These are phyloP conservation scores for Coreoperca whiteheadi DNA, from an alignment of 2,113 vertebrate genomes.

Conservation along the genomic window DNA sequence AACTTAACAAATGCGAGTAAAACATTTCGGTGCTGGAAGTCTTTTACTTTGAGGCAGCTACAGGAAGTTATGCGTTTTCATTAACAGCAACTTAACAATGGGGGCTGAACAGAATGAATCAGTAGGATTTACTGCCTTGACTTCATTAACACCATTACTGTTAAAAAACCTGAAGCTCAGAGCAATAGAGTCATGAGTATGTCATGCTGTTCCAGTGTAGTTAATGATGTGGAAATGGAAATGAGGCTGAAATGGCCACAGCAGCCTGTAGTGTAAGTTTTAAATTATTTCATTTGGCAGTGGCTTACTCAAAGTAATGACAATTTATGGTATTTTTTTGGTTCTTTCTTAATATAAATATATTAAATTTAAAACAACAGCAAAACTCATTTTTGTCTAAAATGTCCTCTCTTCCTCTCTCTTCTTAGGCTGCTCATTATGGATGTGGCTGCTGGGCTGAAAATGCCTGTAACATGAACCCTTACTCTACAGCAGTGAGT, in stretches of 20 bases:
- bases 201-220: neutral
- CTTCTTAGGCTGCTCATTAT: slow-evolving; percentile 95
- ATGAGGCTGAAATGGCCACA: neutral
- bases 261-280: neutral
- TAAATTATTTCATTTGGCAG: neutral
- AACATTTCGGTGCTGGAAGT: neutral
- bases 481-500: slow-evolving; percentile 99
- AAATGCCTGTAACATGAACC: slow-evolving; percentile 91
- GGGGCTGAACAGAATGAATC: slow-evolving; percentile 31
- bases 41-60: slow-evolving; percentile 22
- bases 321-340: neutral
- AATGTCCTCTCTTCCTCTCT: slow-evolving; percentile 34
- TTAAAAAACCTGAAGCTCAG: slow-evolving; percentile 8
- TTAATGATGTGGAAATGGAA: slow-evolving; percentile 33
- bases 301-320: neutral
- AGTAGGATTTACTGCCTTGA: slow-evolving; percentile 36
- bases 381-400: slow-evolving; percentile 2
- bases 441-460: slow-evolving; percentile 99
- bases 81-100: slow-evolving; percentile 23
- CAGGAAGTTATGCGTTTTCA: slow-evolving; percentile 19
- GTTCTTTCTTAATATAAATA: neutral
- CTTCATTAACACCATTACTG: slow-evolving; percentile 21
- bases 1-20: neutral
- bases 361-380: neutral
- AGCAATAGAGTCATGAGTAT: neutral